Base-by-base conservation (phyloP, 1,140 invertebrate species). In the Caenorhabditis latens region DNA sequence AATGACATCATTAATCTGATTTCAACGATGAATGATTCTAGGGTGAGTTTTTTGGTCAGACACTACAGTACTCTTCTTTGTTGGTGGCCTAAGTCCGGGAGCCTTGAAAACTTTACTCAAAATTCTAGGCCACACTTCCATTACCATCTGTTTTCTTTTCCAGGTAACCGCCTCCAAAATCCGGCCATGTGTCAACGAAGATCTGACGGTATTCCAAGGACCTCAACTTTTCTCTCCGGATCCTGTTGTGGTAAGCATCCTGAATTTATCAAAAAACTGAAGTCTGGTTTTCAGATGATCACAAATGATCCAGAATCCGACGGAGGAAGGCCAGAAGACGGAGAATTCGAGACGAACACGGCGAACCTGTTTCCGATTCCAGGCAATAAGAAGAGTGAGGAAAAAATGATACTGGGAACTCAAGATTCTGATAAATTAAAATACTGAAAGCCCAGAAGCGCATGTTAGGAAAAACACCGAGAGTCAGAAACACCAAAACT, bases 1-100 rank as follows among this genome's bases (percentile, higher is more conserved):
- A 9, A 40, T 32, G 86, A 86, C 21, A 32, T 86, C n/a, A 71
- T 86, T 19, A 42, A 86, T 2, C 8, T 86, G 55, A 53, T 50
- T 13, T 55, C 50, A 11, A 46, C 46, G 9, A 83, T 32, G 7
- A 84, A 71, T 57, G 86, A 86, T 83, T 48, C 71, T 16, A 58
- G 82, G 42, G 86, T 86, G 61, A 75, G 40, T 67, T 14, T 21
- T 14, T 5, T 85, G 32, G 2, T 32, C 32, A 32, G 32, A 32
- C 32, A 2, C 32, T 32, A 32, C 32, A 32, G 32, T 32, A 32
- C n/a, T n/a, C n/a, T n/a, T n/a, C n/a, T n/a, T n/a, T n/a, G n/a
- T n/a, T n/a, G n/a, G n/a, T n/a, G n/a, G n/a, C n/a, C n/a, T n/a
- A n/a, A n/a, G n/a, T n/a, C n/a, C n/a, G n/a, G 32, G 32, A 2